These are phyloP conservation scores for Julus scandinavius DNA, from an alignment of 2,888 invertebrate genomes.

Conservation along the genomic window DNA sequence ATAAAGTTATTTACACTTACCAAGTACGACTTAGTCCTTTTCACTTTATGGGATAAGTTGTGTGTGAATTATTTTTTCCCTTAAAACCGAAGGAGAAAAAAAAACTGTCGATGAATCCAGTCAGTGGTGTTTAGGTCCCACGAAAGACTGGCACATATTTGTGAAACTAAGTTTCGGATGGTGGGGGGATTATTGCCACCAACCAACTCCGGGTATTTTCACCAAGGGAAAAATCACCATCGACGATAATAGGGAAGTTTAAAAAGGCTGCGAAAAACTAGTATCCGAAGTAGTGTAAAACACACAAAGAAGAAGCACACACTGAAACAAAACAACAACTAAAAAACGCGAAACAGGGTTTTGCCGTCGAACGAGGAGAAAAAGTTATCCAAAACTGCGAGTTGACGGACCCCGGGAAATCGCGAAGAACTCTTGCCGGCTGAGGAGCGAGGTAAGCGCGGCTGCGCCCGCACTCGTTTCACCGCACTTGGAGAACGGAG, in stretches of 20 bases:
- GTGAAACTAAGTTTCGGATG: background rate
- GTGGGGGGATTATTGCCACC: background rate
- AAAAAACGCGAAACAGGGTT: background rate
- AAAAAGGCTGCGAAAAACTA: background rate
- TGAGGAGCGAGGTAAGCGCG: background rate
- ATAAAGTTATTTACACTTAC: background rate
- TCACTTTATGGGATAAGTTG: no score
- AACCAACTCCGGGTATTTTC: background rate
- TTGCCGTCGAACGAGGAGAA: no score
- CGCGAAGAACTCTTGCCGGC: background rate
- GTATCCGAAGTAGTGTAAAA: background rate
- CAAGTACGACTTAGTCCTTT: background rate
- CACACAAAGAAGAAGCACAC: background rate
- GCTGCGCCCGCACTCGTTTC: background rate
- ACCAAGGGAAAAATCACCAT: background rate
- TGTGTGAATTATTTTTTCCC: no score
- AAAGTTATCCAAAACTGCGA: background rate
- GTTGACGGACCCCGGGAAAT: background rate
- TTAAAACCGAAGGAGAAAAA: no score
- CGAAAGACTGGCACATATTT: background rate
- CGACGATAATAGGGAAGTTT: background rate
- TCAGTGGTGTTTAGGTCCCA: conserved; percentile 19
- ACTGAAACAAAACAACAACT: background rate
- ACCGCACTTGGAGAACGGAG: background rate
- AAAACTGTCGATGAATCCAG: background rate